Percentiles rank a stretch among this genome's conserved stretches.
Evolutionary conservation across 1,140 invertebrate species (phyloP).

Genomic region (Eulimnadia texana): DNA sequence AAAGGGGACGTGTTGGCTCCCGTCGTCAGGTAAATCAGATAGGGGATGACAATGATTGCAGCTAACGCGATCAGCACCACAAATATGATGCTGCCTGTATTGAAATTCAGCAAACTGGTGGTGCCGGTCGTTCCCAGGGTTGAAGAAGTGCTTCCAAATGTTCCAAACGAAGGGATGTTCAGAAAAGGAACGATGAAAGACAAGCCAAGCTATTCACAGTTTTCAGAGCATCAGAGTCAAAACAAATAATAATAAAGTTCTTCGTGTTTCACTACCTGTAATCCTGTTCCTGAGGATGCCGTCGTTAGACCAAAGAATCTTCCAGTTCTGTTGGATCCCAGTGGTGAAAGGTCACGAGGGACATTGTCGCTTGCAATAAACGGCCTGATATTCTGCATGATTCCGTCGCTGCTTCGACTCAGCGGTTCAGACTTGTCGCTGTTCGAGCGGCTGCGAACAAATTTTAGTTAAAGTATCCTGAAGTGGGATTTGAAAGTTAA

Average conservation of each 20-base stretch:
- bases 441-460: neutral
- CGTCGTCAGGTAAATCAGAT: neutral
- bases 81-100: constrained; percentile 1
- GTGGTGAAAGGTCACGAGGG: neutral
- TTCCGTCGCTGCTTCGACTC: neutral
- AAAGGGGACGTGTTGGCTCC: neutral
- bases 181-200: constrained; percentile 11
- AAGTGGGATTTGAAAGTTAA: neutral
- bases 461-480: too few relatives aligned
- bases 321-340: neutral
- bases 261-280: too few relatives aligned
- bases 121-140: neutral
- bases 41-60: neutral
- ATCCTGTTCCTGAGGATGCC: neutral
- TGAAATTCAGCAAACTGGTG: constrained; percentile 5
- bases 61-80: constrained; percentile 3
- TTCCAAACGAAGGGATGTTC: neutral
- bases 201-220: constrained; percentile 2
- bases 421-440: neutral
- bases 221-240: too few relatives aligned
- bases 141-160: neutral
- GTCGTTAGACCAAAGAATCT: neutral
- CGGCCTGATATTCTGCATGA: neutral
- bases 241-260: too few relatives aligned
- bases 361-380: neutral